Base-by-base conservation (phyloP, 2,888 invertebrate species). In the Baccha elongata region DNA sequence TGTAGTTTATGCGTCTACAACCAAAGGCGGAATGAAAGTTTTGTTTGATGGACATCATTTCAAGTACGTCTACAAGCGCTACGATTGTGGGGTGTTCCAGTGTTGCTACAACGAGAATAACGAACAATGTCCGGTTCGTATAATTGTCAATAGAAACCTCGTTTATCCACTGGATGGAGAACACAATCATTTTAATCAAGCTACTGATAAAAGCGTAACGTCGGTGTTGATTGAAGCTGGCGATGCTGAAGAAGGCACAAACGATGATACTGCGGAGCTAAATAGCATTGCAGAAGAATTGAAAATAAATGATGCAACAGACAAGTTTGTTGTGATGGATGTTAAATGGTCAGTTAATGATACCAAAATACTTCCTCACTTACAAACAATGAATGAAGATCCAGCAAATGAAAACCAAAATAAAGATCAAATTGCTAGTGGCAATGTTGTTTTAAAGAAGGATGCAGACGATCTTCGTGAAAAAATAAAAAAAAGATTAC, bases 1-100 rank as follows among this genome's bases (percentile, higher is more conserved):
- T 13, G 87, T 88, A 3, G 86, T 89, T 0, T 90, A 89, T 73
- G 89, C 88, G 1, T 90, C 90, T 2, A 88, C 90, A 0, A 89
- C 90, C 0, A 90, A 89, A 75, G 90, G 90, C 55, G 89, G 89
- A n/a, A 90, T 90, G 85, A 90, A 90, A 73, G 85, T 90, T 21
- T 72, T 89, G 2, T 88, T 86, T n/a, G 87, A 90, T 32, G 89
- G 89, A 0, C 90, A 90, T 83, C 88, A 90, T 53, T 90, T 88
- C 48, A 88, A 87, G 58, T 90, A 89, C 55, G 87, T 88, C 32
- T 90, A 88, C 85, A 90, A 90, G 15, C 88, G 89, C 55, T 87
- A 87, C 10, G 86, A 87, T 29, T 90, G 85, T 55, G 88, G 88
- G 10, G 88, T 90, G 21, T 90, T 90, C 84, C 89, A 90, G 64